phyloP scores from a whole-genome alignment of 2,888 invertebrate genomes.

The Orgyia antiqua region DNA sequence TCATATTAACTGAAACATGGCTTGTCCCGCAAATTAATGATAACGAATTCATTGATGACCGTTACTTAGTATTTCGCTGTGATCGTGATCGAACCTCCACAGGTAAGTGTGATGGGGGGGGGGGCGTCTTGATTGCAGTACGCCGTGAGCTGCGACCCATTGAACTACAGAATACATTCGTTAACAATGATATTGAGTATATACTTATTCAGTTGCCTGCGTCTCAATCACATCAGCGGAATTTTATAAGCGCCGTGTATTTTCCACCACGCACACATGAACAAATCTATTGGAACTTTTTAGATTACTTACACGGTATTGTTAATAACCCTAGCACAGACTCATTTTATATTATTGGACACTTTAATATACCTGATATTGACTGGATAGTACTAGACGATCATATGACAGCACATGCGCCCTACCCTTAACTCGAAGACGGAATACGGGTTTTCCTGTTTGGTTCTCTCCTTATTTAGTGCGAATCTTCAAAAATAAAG shows the following conservation, averaged over 20 bases:
- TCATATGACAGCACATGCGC: neutral
- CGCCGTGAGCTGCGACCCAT: constrained; percentile 1
- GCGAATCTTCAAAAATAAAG: constrained; percentile 1
- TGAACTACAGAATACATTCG: neutral
- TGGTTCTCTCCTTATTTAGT: neutral
- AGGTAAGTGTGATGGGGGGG: constrained; percentile 2
- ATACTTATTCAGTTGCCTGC: too few relatives aligned
- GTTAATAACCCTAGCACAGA: neutral
- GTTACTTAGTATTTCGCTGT: constrained; percentile 1
- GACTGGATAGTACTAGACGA: neutral
- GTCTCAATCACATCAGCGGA: neutral
- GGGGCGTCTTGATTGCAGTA: constrained; percentile 4
- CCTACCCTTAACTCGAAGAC: neutral
- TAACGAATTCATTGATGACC: constrained; percentile 1
- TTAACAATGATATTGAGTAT: neutral
- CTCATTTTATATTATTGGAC: neutral
- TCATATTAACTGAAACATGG: constrained; percentile 3
- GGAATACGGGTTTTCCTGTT: neutral
- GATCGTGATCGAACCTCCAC: constrained; percentile 3
- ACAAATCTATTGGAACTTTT: neutral
- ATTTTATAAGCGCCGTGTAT: constrained; percentile 4
- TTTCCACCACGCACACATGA: constrained; percentile 1
- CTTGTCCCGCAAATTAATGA: neutral
- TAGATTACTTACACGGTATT: constrained; percentile 1
- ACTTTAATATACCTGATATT: neutral